Evolutionary conservation across 30 jellyfish, hydroid and myxozoan genomes (phyloP).

Genomic region (Pelagia noctiluca): DNA sequence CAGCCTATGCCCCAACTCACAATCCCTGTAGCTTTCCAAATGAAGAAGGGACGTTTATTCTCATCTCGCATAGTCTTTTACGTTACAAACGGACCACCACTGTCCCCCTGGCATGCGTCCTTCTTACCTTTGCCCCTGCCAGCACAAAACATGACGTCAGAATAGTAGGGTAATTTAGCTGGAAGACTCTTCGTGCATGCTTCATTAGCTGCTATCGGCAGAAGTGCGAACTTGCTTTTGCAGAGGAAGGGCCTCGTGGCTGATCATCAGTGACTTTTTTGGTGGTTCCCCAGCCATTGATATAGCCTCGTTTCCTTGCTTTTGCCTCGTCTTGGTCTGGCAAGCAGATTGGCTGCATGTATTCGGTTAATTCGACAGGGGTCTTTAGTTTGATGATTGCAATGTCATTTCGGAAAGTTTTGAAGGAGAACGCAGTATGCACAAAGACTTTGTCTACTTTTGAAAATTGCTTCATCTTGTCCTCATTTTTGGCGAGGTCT

Average conservation of each 20-base stretch:
- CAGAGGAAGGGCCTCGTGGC: too few relatives aligned
- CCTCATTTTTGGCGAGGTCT: conserved; percentile 22
- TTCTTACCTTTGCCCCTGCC: conserved; percentile 51
- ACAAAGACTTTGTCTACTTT: neutral
- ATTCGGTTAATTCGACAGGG: conserved; percentile 15
- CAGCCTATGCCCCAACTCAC: conserved; percentile 75
- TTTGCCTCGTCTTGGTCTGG: conserved; percentile 13
- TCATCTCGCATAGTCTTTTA: conserved; percentile 2
- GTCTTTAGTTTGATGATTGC: conserved; percentile 44
- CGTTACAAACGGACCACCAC: conserved; percentile 62
- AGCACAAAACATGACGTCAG: conserved; percentile 44
- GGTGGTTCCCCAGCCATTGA: conserved; percentile 61
- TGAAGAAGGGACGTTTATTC: neutral
- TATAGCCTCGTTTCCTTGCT: conserved; percentile 19
- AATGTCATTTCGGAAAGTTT: conserved; percentile 31
- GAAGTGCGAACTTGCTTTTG: conserved; percentile 10
- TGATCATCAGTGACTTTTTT: neutral
- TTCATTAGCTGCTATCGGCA: conserved; percentile 32
- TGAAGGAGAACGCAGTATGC: neutral
- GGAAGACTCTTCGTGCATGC: conserved; percentile 10
- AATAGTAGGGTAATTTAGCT: neutral
- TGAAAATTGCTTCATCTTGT: conserved; percentile 4
- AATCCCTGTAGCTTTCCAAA: conserved; percentile 43
- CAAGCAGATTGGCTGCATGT: conserved; percentile 35
- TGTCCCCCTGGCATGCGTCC: conserved; percentile 65